Conservation (phyloP, 2,113 vertebrate genomes). For the Syngnathoides biaculeatus region DNA sequence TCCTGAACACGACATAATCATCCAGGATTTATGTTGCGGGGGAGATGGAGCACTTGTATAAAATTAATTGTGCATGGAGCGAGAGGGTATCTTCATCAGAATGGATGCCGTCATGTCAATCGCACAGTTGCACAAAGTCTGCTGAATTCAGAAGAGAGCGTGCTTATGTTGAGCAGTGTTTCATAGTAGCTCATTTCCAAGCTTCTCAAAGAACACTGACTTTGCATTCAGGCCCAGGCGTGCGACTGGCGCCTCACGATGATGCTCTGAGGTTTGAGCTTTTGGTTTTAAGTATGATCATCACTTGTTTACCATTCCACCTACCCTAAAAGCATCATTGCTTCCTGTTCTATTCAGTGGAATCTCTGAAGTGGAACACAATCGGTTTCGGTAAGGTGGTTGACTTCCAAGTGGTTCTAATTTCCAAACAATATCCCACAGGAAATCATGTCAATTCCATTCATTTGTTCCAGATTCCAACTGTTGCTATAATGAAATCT, state of each 20-base stretch:
- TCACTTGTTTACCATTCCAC: not conserved
- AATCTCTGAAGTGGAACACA: not conserved
- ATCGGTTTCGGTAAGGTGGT: not conserved
- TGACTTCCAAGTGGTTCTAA: not conserved
- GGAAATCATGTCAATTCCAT: not conserved
- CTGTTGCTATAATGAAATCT: not conserved
- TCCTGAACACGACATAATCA: conserved; percentile 68
- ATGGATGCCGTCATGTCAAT: conserved; percentile 60
- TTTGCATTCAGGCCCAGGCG: conserved; percentile 32
- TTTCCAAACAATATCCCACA: not conserved
- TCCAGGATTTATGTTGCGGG: conserved; percentile 65
- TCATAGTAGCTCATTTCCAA: conserved; percentile 33
- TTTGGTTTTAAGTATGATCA: not conserved
- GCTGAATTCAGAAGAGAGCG: conserved; percentile 19
- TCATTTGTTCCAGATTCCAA: not conserved
- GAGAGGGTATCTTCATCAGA: conserved; percentile 57
- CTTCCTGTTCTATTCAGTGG: not conserved
- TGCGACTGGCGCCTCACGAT: conserved; percentile 23
- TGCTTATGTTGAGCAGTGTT: conserved; percentile 20
- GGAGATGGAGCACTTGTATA: conserved; percentile 49
- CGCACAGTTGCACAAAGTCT: conserved; percentile 45
- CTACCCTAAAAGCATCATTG: not conserved
- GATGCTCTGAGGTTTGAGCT: conserved; percentile 31
- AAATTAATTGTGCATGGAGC: conserved; percentile 68
- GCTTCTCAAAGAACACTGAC: conserved; percentile 16